phyloP scores from a whole-genome alignment of 2,797 vertebrate genomes.

The Bradypus variegatus region DNA sequence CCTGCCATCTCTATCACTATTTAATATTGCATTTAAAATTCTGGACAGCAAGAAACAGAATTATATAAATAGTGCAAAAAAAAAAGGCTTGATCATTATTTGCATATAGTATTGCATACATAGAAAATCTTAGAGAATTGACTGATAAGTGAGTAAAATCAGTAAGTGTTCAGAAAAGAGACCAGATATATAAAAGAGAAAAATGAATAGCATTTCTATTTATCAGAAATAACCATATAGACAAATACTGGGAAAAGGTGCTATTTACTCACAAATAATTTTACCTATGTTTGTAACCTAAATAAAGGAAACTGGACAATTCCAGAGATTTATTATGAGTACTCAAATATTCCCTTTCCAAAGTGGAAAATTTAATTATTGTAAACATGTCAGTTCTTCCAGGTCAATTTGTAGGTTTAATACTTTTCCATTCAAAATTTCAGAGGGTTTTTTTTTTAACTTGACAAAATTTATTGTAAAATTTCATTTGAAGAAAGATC shows the following conservation, averaged over 20 bases:
- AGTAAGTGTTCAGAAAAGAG: neutral
- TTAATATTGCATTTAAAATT: neutral
- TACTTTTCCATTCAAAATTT: neutral
- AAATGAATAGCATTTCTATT: too few species aligned
- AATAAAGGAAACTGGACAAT: too few species aligned
- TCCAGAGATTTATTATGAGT: neutral
- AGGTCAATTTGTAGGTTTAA: neutral
- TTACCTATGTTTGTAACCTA: too few species aligned
- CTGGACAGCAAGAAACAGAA: neutral
- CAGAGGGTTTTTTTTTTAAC: neutral
- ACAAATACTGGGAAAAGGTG: too few species aligned
- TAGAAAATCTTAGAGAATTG: neutral
- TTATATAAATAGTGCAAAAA: neutral
- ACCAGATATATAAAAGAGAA: too few species aligned
- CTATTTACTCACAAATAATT: too few species aligned
- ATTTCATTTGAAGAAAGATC: neutral
- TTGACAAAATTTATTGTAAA: neutral
- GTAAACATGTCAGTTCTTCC: neutral
- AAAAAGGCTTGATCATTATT: neutral
- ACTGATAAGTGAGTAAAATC: neutral
- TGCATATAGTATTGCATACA: neutral
- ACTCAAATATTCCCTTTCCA: neutral
- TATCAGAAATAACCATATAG: too few species aligned
- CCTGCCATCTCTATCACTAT: too few species aligned
- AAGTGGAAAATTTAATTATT: neutral